Conservation (phyloP, 2,888 invertebrate species). For the Tillus elongatus region DNA sequence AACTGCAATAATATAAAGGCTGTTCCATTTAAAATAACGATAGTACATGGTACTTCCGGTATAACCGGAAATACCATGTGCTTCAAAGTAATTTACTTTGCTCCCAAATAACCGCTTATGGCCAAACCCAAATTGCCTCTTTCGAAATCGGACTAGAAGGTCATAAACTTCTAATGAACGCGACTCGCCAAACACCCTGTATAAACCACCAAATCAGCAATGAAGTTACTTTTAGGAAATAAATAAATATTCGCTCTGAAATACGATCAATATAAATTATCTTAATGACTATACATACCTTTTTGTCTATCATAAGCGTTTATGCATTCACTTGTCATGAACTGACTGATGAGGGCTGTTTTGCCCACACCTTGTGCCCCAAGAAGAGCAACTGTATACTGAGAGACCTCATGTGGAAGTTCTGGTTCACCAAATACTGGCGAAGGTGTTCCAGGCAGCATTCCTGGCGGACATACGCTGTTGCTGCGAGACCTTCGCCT, state of each 20-base stretch:
- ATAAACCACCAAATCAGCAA: no score
- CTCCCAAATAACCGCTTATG: no score
- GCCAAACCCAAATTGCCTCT: no score
- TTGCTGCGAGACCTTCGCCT: slow-evolving; percentile 76
- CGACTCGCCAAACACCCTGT: no score
- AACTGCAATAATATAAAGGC: no score
- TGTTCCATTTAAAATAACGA: no score
- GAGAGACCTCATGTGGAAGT: slow-evolving; percentile 39
- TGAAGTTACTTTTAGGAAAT: no score
- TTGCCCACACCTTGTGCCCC: slow-evolving; percentile 78
- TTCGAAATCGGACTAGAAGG: no score
- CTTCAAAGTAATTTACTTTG: no score
- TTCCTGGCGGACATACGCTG: slow-evolving; percentile 57
- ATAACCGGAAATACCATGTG: no score
- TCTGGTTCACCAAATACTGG: slow-evolving; percentile 47
- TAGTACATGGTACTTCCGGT: no score
- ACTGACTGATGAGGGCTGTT: slow-evolving; percentile 76
- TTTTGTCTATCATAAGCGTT: slow-evolving; percentile 85
- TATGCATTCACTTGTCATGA: slow-evolving; percentile 89
- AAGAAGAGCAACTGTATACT: slow-evolving; percentile 64
- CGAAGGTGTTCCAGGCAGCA: slow-evolving; percentile 27
- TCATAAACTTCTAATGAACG: no score
- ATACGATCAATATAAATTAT: background rate
- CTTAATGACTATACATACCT: slow-evolving; percentile 46
- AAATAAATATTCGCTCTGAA: slow-evolving; percentile 1